Percentiles rank a stretch among this genome's conserved stretches.
These are phyloP conservation scores for Drosophila saltans DNA, from an alignment of 1,140 invertebrate genomes.

Conservation along the genomic window DNA sequence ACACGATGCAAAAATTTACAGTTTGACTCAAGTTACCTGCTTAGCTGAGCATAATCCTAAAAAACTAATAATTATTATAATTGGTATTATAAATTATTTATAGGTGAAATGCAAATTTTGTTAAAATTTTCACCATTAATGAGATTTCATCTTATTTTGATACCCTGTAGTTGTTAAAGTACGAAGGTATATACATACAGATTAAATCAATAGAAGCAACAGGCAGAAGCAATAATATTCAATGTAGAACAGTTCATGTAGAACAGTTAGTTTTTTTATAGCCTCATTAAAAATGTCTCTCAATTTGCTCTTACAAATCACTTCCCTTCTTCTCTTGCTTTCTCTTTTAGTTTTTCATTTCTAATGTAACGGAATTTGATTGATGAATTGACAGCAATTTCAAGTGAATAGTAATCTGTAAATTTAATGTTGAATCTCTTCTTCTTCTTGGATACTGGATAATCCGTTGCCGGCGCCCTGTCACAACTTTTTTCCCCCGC, in stretches of 20 bases:
- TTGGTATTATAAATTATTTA: neutral
- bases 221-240: no score
- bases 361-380: neutral
- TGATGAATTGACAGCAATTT: neutral
- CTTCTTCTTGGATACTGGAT: neutral
- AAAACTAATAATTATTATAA: conserved; percentile 10
- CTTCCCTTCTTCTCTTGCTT: neutral
- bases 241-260: no score
- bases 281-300: no score
- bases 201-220: no score
- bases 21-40: conserved; percentile 23
- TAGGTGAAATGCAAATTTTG: neutral
- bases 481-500: conserved; percentile 24
- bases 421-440: neutral
- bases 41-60: conserved; percentile 26
- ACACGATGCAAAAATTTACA: neutral
- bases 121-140: conserved; percentile 1
- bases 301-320: no score
- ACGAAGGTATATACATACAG: neutral
- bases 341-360: conserved; percentile 5
- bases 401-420: neutral
- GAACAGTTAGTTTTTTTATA: no score
- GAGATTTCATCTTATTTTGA: neutral
- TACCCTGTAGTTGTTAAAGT: neutral
- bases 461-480: conserved; percentile 10